phyloP scores from a whole-genome alignment of 2,797 vertebrate genomes.

The Pangasius krempfi region DNA sequence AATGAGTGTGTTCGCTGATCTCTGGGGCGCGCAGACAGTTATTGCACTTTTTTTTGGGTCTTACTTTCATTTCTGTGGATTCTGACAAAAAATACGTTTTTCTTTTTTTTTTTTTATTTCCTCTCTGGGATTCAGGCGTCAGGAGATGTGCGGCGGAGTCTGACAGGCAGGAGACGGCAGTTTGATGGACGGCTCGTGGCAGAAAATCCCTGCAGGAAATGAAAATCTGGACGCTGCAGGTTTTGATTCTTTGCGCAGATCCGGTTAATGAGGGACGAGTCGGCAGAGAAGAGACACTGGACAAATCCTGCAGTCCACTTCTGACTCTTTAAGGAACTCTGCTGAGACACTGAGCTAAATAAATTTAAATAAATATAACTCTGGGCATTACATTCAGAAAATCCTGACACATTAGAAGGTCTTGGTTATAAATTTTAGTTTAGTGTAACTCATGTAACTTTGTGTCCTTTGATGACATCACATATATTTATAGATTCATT shows the following conservation, averaged over 20 bases:
- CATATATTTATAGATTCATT: too few species aligned
- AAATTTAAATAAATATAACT: background rate
- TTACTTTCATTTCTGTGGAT: constrained; percentile 25
- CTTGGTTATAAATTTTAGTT: background rate
- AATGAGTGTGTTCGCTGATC: constrained; percentile 24
- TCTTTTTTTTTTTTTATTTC: background rate
- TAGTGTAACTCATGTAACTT: background rate
- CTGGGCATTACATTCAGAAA: background rate
- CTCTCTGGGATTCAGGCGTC: background rate
- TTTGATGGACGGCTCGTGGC: constrained; percentile 30
- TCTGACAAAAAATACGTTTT: background rate
- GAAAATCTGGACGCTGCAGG: constrained; percentile 26
- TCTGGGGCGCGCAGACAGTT: constrained; percentile 13
- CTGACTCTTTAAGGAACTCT: background rate
- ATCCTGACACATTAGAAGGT: background rate
- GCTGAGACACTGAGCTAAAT: background rate
- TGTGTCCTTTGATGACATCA: background rate
- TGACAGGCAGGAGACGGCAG: constrained; percentile 19
- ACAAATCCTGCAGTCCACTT: constrained; percentile 14
- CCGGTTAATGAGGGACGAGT: constrained; percentile 26
- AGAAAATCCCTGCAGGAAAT: constrained; percentile 25
- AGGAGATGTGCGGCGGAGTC: background rate
- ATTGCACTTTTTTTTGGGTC: constrained; percentile 15
- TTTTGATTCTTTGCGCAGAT: constrained; percentile 28
- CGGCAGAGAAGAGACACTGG: background rate